Conservation (phyloP, 2,888 invertebrate species). For the Graphium colonna region DNA sequence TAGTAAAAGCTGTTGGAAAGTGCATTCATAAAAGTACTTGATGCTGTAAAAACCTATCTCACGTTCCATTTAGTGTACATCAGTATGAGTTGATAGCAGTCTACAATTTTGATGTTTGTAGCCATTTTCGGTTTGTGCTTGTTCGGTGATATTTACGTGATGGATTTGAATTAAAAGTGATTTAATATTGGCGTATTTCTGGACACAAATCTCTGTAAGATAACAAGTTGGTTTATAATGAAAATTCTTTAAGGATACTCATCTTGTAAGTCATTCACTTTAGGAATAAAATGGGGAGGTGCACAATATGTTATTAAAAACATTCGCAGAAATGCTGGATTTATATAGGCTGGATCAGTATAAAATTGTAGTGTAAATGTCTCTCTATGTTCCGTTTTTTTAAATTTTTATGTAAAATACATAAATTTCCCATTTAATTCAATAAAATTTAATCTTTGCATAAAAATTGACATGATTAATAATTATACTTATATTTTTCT, state of each 20-base stretch:
- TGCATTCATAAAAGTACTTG: constrained; percentile 67
- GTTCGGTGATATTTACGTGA: constrained; percentile 61
- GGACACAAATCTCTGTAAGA: constrained; percentile 33
- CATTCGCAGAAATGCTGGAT: no score
- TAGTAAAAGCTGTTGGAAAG: constrained; percentile 80
- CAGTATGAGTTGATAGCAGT: constrained; percentile 54
- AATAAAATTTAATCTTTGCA: no score
- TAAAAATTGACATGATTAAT: no score
- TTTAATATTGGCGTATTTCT: constrained; percentile 39
- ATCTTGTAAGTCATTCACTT: neutral
- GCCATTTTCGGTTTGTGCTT: constrained; percentile 73
- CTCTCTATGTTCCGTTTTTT: neutral
- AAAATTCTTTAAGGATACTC: constrained; percentile 1
- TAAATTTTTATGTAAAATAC: no score
- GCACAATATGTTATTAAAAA: no score
- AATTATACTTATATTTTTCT: no score
- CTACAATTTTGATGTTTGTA: constrained; percentile 60
- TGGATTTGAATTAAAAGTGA: constrained; percentile 41
- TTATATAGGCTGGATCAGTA: neutral
- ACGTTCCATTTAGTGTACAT: constrained; percentile 56
- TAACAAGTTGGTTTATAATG: constrained; percentile 1
- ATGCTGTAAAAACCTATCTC: constrained; percentile 69
- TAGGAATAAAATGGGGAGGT: neutral
- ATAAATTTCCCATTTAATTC: no score
- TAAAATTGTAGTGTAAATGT: neutral